Base-by-base conservation (phyloP, 2,888 invertebrate genomes). In the Acrobasis suavella region DNA sequence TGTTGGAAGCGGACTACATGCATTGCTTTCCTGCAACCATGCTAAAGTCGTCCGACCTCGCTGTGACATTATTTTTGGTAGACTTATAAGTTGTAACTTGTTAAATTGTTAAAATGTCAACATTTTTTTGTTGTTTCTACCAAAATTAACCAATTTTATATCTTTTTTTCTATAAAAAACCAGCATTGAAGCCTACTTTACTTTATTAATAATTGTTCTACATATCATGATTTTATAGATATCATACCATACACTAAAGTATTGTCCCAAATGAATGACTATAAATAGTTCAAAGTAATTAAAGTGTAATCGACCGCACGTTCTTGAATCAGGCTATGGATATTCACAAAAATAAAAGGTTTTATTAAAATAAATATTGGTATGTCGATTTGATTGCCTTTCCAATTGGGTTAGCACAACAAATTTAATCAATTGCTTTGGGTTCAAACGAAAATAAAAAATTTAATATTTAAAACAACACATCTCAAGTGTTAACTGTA, bases 161-260 rank as follows among this genome's bases (percentile, higher is more conserved):
- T n/a, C n/a, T n/a, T n/a, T n/a, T n/a, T n/a, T n/a, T n/a, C n/a
- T n/a, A n/a, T n/a, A n/a, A n/a, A n/a, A n/a, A n/a, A 32, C 32
- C 7, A 2, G 32, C 32, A 32, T 32, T 2, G 12, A 42, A 42
- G 42, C 14, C 12, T 42, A 42, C 32, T 32, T 32, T 2, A 2
- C 32, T 7, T 32, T 52, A 39, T 2, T 22, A 56, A 56, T 17
- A 56, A 56, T 42, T 42, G 65, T 65, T 50, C 74, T 77, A 72
- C 69, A 42, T 46, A 15, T 46, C 56, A 56, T 56, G 42, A 56
- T 22, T 46, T 14, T 17, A 3, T 42, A 56, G 22, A 32, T 32
- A 32, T 32, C 32, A 32, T 32, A 32, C 16, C 39, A 39, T 3
- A 3, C 9, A 39, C 38, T 55, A 39, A 17, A 22, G 39, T 42